phyloP scores from a whole-genome alignment of 2,113 vertebrate species.

The Vulpes vulpes region DNA sequence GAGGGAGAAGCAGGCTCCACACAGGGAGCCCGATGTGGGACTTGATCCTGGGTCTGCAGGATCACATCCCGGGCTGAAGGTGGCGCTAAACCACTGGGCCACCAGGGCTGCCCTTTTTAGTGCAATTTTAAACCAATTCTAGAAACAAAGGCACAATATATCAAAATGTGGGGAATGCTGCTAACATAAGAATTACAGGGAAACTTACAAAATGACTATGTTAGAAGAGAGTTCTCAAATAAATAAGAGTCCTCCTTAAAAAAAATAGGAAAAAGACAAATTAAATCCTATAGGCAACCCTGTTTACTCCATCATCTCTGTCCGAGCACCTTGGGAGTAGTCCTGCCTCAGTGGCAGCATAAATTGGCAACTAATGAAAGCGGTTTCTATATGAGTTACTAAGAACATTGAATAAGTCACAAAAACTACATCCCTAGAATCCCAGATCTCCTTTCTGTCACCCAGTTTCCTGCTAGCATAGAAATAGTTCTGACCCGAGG shows the following conservation, averaged over 20 bases:
- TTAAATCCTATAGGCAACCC: not conserved
- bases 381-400: not conserved
- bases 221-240: not conserved
- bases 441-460: not conserved
- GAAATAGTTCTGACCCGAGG: not conserved
- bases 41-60: too few species aligned
- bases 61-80: too few species aligned
- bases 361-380: not conserved
- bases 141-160: not conserved
- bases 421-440: not conserved
- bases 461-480: not conserved
- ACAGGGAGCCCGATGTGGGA: too few species aligned
- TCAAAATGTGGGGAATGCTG: not conserved
- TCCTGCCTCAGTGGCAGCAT: not conserved
- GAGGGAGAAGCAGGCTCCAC: too few species aligned
- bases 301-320: not conserved
- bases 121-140: not conserved
- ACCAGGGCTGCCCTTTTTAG: not conserved
- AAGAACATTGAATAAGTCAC: not conserved
- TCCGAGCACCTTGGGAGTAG: not conserved
- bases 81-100: too few species aligned
- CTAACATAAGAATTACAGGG: not conserved
- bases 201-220: not conserved
- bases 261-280: not conserved
- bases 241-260: not conserved